Percentiles rank a stretch among this genome's conserved stretches.
Evolutionary conservation across 2,888 invertebrate genomes (phyloP).

Genomic region (Plemyria rubiginata): DNA sequence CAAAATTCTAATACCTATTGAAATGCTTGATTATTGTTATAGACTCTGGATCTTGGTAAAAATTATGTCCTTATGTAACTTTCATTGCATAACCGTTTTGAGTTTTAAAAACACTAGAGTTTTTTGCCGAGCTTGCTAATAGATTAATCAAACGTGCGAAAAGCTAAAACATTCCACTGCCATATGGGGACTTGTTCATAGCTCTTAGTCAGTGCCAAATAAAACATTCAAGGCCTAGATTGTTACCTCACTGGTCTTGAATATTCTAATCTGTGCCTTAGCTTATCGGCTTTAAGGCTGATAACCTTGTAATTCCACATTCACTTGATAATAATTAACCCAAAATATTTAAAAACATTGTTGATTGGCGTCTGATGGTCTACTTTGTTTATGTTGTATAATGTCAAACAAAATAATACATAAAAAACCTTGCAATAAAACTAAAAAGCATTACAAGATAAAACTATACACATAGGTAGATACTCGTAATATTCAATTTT

Average conservation of each 20-base stretch:
- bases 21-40: too few relatives aligned
- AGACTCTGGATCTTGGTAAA: too few relatives aligned
- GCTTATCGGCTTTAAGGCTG: constrained; percentile 28
- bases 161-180: constrained; percentile 28
- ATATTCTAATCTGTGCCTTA: constrained; percentile 14
- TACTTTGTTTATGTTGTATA: neutral
- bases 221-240: constrained; percentile 32
- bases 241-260: constrained; percentile 20
- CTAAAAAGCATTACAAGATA: too few relatives aligned
- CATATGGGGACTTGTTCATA: constrained; percentile 25
- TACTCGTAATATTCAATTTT: too few relatives aligned
- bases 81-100: too few relatives aligned
- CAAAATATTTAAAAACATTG: neutral
- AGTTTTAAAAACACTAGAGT: too few relatives aligned
- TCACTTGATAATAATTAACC: neutral
- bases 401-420: too few relatives aligned
- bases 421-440: too few relatives aligned
- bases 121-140: constrained; percentile 24
- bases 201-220: constrained; percentile 9
- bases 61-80: too few relatives aligned
- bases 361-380: neutral
- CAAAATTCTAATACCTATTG: too few relatives aligned
- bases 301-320: constrained; percentile 33
- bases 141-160: constrained; percentile 11
- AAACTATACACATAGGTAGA: too few relatives aligned